These are phyloP conservation scores for Oreochromis spilurus DNA, from an alignment of 2,113 vertebrate genomes.

Conservation along the genomic window DNA sequence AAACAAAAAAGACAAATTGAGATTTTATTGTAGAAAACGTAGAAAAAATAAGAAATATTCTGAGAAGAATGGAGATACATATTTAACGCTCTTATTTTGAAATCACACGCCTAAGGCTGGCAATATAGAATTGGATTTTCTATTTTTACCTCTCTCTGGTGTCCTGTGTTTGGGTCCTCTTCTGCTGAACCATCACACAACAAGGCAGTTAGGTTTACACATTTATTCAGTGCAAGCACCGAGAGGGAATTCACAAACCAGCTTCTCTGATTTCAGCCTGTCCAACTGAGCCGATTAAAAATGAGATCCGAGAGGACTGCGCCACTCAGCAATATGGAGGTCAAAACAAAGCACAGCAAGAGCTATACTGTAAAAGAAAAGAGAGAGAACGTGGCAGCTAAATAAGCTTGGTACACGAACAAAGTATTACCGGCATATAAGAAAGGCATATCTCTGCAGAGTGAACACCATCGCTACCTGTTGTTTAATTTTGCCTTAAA, in stretches of 20 bases:
- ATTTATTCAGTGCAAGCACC: conserved; percentile 19
- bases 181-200: background rate
- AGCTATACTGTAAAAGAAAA: background rate
- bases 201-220: background rate
- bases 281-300: conserved; percentile 18
- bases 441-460: conserved; percentile 4
- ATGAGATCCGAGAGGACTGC: conserved; percentile 16
- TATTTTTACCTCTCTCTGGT: background rate
- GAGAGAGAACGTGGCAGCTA: background rate
- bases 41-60: background rate
- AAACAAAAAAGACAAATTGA: background rate
- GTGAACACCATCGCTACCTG: conserved; percentile 19
- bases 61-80: background rate
- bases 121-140: background rate
- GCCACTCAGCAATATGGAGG: conserved; percentile 4
- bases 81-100: background rate
- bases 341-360: conserved; percentile 26
- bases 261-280: conserved; percentile 16
- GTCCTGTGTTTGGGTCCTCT: background rate
- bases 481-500: background rate
- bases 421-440: conserved; percentile 7
- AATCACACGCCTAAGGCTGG: background rate
- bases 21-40: background rate
- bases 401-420: conserved; percentile 12
- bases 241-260: conserved; percentile 20